These are phyloP conservation scores for Elephantulus edwardii DNA, from an alignment of 2,113 vertebrate species.

Conservation along the genomic window DNA sequence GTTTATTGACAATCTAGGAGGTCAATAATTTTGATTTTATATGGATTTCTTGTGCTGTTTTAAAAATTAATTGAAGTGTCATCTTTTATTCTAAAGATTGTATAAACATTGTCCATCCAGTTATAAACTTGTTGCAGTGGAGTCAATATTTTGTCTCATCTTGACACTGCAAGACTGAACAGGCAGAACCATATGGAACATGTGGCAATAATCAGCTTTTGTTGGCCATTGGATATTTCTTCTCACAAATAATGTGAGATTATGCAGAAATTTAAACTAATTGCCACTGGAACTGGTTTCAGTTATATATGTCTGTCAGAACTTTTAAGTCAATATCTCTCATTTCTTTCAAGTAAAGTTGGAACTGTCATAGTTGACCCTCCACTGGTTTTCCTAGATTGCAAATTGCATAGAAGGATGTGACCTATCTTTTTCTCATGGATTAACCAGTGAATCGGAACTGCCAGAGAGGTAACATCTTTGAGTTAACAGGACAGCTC, in stretches of 20 bases:
- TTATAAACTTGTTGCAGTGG: not conserved
- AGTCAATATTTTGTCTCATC: not conserved
- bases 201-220: not conserved
- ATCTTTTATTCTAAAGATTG: not conserved
- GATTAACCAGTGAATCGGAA: too few relatives aligned
- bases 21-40: not conserved
- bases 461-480: too few relatives aligned
- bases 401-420: too few relatives aligned
- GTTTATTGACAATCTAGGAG: not conserved
- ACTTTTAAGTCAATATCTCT: too few relatives aligned
- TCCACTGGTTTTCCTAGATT: too few relatives aligned
- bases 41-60: slow-evolving; percentile 10
- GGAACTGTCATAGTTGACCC: too few relatives aligned
- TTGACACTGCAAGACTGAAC: not conserved
- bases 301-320: not conserved
- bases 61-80: slow-evolving; percentile 35
- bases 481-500: too few relatives aligned
- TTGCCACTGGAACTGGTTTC: not conserved
- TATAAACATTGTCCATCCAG: not conserved
- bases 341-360: too few relatives aligned
- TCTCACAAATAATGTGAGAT: not conserved
- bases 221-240: not conserved
- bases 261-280: not conserved
- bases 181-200: not conserved
- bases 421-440: too few relatives aligned